Conservation (phyloP, 1,140 invertebrate genomes). For the Lepidostoma basale region DNA sequence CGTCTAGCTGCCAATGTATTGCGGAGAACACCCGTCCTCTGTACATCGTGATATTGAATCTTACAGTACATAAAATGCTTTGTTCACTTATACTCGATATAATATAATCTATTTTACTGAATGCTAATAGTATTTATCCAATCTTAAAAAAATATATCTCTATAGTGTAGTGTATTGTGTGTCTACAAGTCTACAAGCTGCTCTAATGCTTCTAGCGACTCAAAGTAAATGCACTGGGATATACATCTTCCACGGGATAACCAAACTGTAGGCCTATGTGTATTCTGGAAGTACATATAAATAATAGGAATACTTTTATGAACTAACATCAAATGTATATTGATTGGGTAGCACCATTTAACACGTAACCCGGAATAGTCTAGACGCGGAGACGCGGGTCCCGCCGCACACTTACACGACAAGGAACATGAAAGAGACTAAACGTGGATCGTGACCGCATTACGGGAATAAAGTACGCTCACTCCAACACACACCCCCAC, state of each 20-base stretch:
- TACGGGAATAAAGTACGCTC: constrained; percentile 20
- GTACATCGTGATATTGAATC: too few species aligned
- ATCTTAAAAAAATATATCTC: constrained; percentile 27
- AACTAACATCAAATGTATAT: constrained; percentile 28
- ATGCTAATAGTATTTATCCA: constrained; percentile 16
- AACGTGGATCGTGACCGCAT: constrained; percentile 22
- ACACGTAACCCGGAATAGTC: too few species aligned
- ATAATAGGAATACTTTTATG: constrained; percentile 31
- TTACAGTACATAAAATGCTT: constrained; percentile 7
- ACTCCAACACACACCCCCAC: not conserved
- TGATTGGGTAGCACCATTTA: constrained; percentile 37
- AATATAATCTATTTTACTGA: constrained; percentile 12
- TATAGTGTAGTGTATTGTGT: constrained; percentile 18
- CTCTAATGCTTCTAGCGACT: constrained; percentile 1
- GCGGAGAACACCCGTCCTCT: too few species aligned
- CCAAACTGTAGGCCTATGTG: not conserved
- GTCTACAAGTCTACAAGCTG: constrained; percentile 22
- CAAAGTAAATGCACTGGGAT: not conserved
- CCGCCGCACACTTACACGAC: constrained; percentile 31
- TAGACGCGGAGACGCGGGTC: too few species aligned
- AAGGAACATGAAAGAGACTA: constrained; percentile 37
- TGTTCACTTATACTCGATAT: constrained; percentile 14
- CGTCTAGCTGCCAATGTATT: too few species aligned
- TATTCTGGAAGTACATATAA: constrained; percentile 18
- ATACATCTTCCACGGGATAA: not conserved